Evolutionary conservation across 2,113 vertebrate species (phyloP).

Genomic region (Loxodonta africana): DNA sequence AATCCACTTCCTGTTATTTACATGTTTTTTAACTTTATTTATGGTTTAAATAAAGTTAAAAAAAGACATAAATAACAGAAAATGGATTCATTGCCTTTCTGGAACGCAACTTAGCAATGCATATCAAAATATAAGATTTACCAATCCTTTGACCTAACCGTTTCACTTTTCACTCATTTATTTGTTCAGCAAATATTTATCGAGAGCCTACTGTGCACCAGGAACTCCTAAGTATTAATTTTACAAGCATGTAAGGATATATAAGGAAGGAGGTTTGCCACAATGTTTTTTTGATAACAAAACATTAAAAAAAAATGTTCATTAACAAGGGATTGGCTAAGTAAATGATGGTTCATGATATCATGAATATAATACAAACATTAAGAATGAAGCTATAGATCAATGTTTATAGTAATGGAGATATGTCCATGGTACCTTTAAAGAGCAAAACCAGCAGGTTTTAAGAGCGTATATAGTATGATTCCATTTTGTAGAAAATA

Average conservation of each 20-base stretch:
- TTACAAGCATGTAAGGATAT: slow-evolving; percentile 20
- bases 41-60: not conserved
- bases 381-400: slow-evolving; percentile 16
- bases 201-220: not conserved
- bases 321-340: not conserved
- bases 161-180: not conserved
- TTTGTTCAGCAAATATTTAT: not conserved
- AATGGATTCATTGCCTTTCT: slow-evolving; percentile 11
- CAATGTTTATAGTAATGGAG: not conserved
- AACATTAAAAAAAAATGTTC: not conserved
- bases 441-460: not conserved
- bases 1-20: no score
- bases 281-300: slow-evolving; percentile 22
- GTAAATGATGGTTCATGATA: slow-evolving; percentile 7
- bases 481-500: slow-evolving; percentile 24
- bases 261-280: not conserved
- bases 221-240: slow-evolving; percentile 36
- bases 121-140: slow-evolving; percentile 26
- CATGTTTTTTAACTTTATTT: no score
- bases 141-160: not conserved
- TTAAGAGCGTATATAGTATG: not conserved
- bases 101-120: not conserved
- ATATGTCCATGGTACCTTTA: not conserved
- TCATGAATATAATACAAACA: not conserved
- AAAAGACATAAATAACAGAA: not conserved